Percentiles rank a stretch among this genome's conserved stretches.
These are phyloP conservation scores for Tetrax tetrax DNA, from an alignment of 2,113 vertebrate species.

Conservation along the genomic window DNA sequence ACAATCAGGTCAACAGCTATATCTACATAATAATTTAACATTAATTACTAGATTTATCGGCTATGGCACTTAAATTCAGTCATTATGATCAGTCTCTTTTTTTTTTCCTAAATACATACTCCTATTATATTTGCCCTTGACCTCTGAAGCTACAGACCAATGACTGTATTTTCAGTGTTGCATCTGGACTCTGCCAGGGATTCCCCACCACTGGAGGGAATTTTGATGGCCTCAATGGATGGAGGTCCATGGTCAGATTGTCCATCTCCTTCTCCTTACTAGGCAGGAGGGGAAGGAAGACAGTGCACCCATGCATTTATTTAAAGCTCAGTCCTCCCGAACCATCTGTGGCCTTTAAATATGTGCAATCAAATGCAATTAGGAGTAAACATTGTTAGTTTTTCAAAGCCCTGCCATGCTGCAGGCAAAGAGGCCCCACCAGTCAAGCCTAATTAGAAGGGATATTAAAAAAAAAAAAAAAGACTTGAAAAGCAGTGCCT, in stretches of 20 bases:
- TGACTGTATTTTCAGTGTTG: background rate
- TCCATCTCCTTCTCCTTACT: background rate
- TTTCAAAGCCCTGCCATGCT: background rate
- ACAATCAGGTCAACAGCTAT: background rate
- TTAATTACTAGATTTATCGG: background rate
- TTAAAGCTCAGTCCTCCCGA: background rate
- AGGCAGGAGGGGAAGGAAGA: background rate
- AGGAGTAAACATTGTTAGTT: background rate
- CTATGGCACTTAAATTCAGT: background rate
- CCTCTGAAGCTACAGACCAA: background rate
- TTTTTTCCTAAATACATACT: background rate
- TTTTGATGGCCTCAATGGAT: background rate
- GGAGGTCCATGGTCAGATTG: background rate
- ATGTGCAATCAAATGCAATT: background rate
- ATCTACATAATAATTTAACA: background rate
- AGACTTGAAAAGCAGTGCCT: background rate
- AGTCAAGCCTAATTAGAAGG: background rate
- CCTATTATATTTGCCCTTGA: background rate
- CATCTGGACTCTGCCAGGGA: background rate
- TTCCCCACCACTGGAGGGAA: background rate
- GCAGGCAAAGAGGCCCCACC: background rate
- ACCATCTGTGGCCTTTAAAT: background rate
- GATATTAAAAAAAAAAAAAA: background rate
- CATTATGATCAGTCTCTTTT: background rate
- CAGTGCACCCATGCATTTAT: fast-evolving